Evolutionary conservation across 2,888 invertebrate species (phyloP).

Genomic region (Pelosia muscerda): DNA sequence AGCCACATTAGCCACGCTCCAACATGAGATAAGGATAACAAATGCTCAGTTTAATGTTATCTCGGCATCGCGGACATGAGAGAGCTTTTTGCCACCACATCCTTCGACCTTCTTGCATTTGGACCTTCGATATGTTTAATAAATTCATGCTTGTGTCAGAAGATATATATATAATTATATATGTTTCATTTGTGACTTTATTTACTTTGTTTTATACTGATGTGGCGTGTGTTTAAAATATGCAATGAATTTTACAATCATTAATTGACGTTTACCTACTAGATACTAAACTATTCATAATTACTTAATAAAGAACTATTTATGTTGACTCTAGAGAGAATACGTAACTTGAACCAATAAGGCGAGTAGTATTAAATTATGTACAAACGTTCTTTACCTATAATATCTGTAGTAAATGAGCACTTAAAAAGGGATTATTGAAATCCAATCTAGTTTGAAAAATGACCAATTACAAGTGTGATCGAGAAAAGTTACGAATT

Average conservation of each 20-base stretch:
- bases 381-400: too few relatives aligned
- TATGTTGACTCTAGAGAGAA: too few relatives aligned
- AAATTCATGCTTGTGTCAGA: constrained; percentile 54
- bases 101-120: constrained; percentile 75
- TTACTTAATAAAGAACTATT: too few relatives aligned
- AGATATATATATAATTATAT: constrained; percentile 45
- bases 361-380: too few relatives aligned
- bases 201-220: constrained; percentile 31
- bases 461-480: too few relatives aligned
- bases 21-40: constrained; percentile 85
- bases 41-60: constrained; percentile 87
- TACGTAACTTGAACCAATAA: too few relatives aligned
- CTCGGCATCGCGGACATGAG: constrained; percentile 84
- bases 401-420: too few relatives aligned
- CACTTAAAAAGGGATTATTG: too few relatives aligned
- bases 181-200: constrained; percentile 45
- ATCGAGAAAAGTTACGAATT: too few relatives aligned
- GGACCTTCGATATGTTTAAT: constrained; percentile 59
- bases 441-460: too few relatives aligned
- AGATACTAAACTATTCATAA: too few relatives aligned
- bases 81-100: constrained; percentile 86
- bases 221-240: background rate
- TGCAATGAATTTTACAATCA: background rate
- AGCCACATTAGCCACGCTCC: constrained; percentile 85
- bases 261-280: too few relatives aligned